A percentile compares a stretch with the other conserved stretches of the same genome.
phyloP scores from a whole-genome alignment of 2,888 invertebrate species.

The Nomada goodeniana region DNA sequence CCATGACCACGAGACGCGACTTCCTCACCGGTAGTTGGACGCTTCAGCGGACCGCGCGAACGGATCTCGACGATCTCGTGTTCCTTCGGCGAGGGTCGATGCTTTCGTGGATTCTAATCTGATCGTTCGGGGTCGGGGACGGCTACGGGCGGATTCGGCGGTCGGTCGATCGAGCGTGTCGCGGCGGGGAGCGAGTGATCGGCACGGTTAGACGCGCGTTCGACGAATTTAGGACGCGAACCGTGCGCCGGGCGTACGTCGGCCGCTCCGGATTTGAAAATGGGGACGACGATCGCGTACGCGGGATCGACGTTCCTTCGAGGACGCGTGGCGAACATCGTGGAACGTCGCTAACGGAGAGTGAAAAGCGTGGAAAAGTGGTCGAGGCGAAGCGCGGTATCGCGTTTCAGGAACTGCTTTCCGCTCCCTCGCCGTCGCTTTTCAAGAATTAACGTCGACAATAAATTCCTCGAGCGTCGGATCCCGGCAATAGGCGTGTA shows the following conservation, averaged over 20 bases:
- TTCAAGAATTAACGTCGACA: conserved; percentile 68
- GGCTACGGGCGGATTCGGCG: background rate
- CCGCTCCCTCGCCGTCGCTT: conserved; percentile 47
- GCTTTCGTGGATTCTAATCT: background rate
- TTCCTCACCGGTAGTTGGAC: conserved; percentile 10
- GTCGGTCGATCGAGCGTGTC: background rate
- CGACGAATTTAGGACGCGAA: too few relatives aligned
- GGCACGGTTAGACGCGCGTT: too few relatives aligned
- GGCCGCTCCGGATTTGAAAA: too few relatives aligned
- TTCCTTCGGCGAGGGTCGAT: conserved; percentile 11
- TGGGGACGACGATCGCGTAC: too few relatives aligned
- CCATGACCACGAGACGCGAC: conserved; percentile 4
- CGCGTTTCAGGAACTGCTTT: conserved; percentile 42
- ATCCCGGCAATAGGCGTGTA: conserved; percentile 80
- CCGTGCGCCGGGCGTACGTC: too few relatives aligned
- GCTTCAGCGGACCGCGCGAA: background rate
- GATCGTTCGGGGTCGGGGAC: background rate
- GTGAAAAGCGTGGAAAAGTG: conserved; percentile 49
- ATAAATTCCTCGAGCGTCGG: conserved; percentile 76
- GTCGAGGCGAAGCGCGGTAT: conserved; percentile 47
- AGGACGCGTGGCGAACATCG: too few relatives aligned
- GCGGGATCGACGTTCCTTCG: too few relatives aligned
- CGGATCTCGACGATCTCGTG: conserved; percentile 18
- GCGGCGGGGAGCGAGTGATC: background rate
- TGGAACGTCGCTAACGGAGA: background rate